Conservation (phyloP, 2,797 vertebrate genomes). For the Alcedo atthis region DNA sequence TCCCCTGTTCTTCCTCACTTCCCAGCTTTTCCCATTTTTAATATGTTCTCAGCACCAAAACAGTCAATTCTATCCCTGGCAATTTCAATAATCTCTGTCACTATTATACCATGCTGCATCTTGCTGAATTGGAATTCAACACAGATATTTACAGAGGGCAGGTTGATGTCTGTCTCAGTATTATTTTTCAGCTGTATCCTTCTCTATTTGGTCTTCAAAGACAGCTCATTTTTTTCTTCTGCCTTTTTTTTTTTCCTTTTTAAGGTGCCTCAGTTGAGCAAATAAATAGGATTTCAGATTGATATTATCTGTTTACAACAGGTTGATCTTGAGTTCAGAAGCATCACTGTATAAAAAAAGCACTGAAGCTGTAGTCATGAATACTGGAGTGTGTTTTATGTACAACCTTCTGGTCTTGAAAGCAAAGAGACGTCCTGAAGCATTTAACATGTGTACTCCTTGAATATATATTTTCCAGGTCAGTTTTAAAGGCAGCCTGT, state of each 20-base stretch:
- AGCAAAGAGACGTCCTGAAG: slow-evolving; percentile 10
- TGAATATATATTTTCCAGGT: not conserved
- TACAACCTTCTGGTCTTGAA: slow-evolving; percentile 5
- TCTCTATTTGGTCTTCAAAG: not conserved
- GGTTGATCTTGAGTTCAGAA: slow-evolving; percentile 25
- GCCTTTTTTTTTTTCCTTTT: not conserved
- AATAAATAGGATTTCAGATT: not conserved
- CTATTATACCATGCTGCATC: not conserved
- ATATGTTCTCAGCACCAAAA: not conserved
- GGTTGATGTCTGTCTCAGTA: not conserved
- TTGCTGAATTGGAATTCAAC: not conserved
- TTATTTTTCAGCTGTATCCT: not conserved
- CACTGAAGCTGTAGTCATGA: not conserved
- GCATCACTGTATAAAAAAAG: not conserved
- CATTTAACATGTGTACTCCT: not conserved
- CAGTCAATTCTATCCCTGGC: not conserved
- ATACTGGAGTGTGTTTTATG: slow-evolving; percentile 13
- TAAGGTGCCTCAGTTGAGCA: not conserved
- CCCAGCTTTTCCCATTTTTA: not conserved
- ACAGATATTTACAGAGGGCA: not conserved
- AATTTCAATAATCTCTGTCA: not conserved
- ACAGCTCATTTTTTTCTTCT: not conserved
- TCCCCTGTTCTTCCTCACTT: not conserved
- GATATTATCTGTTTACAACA: slow-evolving; percentile 24
- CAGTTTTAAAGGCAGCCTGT: not conserved